Base-by-base conservation (phyloP, 2,113 vertebrate genomes). In the Eidolon helvum region DNA sequence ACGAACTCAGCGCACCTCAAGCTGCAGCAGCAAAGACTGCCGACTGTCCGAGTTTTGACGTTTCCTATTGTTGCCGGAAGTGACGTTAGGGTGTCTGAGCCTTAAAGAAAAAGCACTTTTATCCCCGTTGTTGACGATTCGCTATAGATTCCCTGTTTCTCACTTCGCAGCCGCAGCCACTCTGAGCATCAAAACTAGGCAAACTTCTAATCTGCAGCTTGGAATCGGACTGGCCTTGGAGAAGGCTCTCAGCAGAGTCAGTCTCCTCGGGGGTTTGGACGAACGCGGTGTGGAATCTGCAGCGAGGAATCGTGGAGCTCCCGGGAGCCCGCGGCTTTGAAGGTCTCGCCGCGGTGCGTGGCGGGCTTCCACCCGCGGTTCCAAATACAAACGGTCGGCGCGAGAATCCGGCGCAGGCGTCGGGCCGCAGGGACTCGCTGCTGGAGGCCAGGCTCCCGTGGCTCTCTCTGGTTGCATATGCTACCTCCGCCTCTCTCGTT, bases 51-150 rank as follows among this genome's bases (percentile, higher is more conserved):
- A 15, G 57, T 68, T 95, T 96, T 98, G 98, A 98, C 98, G 98
- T 96, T 95, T 4, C 94, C 97, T 97, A 98, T 97, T 98, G 97
- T 98, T 98, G 98, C 97, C 97, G 98, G 98, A 98, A 98, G 98
- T 98, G 98, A 98, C 97, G 97, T 89, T 2, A 0, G 0, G 0
- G 2, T 19, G 22, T 65, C 65, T 24, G 30, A 0, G 6, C 43
- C 80, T 55, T 24, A 19, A 94, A 69, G 69, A 35, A 79, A 28
- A 72, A 82, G 33, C 38, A 57, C 43, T 82, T 72, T 24, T 30
- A 14, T 89, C 8, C 15, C n/a, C 6, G 0, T 0, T 1, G 0
- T 14, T 8, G 7, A 57, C 21, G 88, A 98, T 98, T 98, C 97
- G 86, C 65, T 10, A 71, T 10, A 50, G 18, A 1, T 4, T 59